Evolutionary conservation across 2,797 vertebrate genomes (phyloP).

Genomic region (Peromyscus eremicus): DNA sequence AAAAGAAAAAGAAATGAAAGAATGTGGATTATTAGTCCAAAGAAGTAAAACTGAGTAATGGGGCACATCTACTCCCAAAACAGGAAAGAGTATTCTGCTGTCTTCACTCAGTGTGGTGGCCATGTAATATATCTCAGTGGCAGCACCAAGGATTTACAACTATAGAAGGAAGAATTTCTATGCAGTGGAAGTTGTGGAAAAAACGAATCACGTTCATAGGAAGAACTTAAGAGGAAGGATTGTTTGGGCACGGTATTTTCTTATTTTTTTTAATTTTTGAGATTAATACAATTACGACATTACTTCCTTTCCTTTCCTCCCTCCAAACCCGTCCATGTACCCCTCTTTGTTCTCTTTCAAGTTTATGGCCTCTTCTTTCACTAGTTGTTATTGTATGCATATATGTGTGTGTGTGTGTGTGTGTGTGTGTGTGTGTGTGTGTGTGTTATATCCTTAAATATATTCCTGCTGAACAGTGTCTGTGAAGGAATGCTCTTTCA

Average conservation of each 20-base stretch:
- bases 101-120: not conserved
- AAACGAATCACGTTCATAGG: slow-evolving; percentile 12
- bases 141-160: not conserved
- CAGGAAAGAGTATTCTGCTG: slow-evolving; percentile 31
- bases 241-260: not conserved
- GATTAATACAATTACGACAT: too few species aligned
- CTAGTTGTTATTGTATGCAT: not conserved
- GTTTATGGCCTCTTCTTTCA: not conserved
- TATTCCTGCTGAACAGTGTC: not conserved
- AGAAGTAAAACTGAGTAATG: not conserved
- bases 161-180: slow-evolving; percentile 3
- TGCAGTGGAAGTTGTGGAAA: not conserved
- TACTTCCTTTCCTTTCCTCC: not conserved
- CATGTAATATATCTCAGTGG: not conserved
- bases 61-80: not conserved
- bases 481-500: not conserved
- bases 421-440: not conserved
- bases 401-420: not conserved
- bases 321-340: not conserved
- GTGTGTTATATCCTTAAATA: not conserved
- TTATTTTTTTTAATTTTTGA: not conserved
- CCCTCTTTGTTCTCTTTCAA: not conserved
- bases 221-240: slow-evolving; percentile 31
- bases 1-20: too few species aligned
- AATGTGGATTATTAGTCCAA: slow-evolving; percentile 12